Conservation (phyloP, 2,888 invertebrate genomes). For the Synergus itoensis region DNA sequence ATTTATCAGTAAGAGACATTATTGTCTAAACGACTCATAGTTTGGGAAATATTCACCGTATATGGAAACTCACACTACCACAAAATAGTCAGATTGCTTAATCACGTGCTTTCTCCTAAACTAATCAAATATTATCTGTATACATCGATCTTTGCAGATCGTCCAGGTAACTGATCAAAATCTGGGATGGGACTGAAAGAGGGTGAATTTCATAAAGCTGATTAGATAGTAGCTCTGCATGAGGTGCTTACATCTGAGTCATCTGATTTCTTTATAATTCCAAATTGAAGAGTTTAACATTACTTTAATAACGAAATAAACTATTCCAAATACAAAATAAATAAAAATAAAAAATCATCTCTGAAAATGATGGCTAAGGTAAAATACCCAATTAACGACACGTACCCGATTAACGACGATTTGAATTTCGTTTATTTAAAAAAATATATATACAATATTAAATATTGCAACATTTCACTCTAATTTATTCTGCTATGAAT, state of each 20-base stretch:
- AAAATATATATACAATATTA: too few species aligned
- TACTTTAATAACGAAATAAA: background rate
- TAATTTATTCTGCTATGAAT: too few species aligned
- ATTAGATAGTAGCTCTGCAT: background rate
- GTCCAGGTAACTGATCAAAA: background rate
- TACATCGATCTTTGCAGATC: background rate
- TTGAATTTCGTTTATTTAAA: too few species aligned
- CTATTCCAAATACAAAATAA: background rate
- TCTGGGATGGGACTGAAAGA: background rate
- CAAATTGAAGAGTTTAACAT: background rate
- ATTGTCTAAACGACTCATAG: background rate
- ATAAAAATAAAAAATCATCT: too few species aligned
- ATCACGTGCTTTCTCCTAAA: slow-evolving; percentile 74
- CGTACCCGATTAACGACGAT: too few species aligned
- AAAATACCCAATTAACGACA: too few species aligned
- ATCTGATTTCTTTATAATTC: background rate
- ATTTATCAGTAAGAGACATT: background rate
- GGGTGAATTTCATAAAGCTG: background rate
- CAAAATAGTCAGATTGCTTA: slow-evolving; percentile 71
- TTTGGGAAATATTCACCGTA: background rate
- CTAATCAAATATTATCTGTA: slow-evolving; percentile 69
- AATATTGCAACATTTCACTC: too few species aligned
- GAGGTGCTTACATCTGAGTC: background rate
- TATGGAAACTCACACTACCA: background rate
- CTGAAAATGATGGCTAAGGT: too few species aligned